phyloP scores from a whole-genome alignment of 2,797 vertebrate genomes.

The Caiman crocodilus region DNA sequence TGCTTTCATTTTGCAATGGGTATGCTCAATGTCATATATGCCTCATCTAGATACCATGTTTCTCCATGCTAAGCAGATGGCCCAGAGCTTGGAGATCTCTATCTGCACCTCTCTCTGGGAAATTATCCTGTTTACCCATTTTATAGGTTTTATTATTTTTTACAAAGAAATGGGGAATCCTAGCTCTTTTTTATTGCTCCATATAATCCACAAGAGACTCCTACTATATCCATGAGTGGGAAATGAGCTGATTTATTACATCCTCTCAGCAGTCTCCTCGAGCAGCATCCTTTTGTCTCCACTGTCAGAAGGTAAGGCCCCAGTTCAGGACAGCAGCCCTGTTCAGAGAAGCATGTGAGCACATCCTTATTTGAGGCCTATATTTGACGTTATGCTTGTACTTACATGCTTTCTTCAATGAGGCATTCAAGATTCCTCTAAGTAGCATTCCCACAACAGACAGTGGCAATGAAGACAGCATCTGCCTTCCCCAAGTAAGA shows the following conservation, averaged over 20 bases:
- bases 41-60: not conserved
- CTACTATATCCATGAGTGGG: not conserved
- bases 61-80: not conserved
- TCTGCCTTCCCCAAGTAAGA: not conserved
- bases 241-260: not conserved
- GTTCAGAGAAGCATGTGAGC: not conserved
- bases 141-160: not conserved
- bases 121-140: not conserved
- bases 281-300: not conserved
- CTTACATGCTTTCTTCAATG: not conserved
- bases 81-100: not conserved
- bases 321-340: not conserved
- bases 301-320: not conserved
- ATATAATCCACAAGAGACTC: rapidly evolving
- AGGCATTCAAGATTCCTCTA: not conserved
- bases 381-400: not conserved
- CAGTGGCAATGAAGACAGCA: not conserved
- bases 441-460: not conserved
- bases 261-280: not conserved
- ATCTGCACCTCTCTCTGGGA: not conserved
- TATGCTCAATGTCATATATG: not conserved
- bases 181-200: not conserved
- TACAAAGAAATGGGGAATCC: not conserved
- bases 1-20: not conserved
- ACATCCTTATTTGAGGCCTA: not conserved